Conservation (phyloP, 2,888 invertebrate species). For the Hirtodrosophila trivittata region DNA sequence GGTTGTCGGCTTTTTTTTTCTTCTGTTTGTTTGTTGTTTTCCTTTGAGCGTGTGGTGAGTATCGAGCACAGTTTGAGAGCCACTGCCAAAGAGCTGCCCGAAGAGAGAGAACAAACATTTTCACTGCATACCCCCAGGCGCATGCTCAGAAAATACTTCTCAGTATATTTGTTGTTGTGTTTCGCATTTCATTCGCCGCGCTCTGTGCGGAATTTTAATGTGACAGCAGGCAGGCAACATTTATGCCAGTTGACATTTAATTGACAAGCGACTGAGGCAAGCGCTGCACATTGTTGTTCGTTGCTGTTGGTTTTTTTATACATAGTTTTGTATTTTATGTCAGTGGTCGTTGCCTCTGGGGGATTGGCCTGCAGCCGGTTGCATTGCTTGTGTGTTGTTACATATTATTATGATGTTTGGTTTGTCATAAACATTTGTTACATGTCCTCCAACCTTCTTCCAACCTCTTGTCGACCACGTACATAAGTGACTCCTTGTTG, state of each 20-base stretch:
- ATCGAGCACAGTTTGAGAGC: constrained; percentile 43
- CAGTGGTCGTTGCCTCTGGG: constrained; percentile 35
- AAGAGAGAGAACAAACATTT: constrained; percentile 20
- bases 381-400: constrained; percentile 45
- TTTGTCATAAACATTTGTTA: constrained; percentile 79
- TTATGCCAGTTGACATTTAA: constrained; percentile 75
- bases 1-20: constrained; percentile 6
- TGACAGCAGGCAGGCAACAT: constrained; percentile 56
- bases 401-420: constrained; percentile 75
- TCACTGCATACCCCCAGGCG: constrained; percentile 36
- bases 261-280: constrained; percentile 60
- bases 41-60: constrained; percentile 46
- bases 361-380: constrained; percentile 42
- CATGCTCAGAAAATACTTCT: constrained; percentile 39
- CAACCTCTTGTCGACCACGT: constrained; percentile 37
- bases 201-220: constrained; percentile 60
- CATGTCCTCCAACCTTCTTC: constrained; percentile 44
- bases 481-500: constrained; percentile 28
- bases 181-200: constrained; percentile 16
- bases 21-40: not conserved
- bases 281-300: constrained; percentile 33
- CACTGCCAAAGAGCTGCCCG: constrained; percentile 14
- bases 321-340: constrained; percentile 48
- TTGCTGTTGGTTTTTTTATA: constrained; percentile 13
- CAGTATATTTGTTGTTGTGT: not conserved